Evolutionary conservation across 2,113 vertebrate species (phyloP).

Genomic region (Gnathonemus longibarbis): DNA sequence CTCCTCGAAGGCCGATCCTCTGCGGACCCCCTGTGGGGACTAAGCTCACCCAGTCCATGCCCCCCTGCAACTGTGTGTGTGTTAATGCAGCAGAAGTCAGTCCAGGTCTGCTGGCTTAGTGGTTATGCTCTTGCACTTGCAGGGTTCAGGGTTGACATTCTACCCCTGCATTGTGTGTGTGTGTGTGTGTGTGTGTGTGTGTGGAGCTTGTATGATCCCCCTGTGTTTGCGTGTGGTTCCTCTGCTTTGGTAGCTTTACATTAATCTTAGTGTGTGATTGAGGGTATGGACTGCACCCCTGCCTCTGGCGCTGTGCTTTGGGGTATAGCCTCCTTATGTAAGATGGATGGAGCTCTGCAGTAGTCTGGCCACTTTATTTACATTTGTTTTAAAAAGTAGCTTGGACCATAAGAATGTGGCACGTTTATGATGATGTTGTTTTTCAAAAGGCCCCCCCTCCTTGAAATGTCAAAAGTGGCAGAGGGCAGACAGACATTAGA

Average conservation of each 20-base stretch:
- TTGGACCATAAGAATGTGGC: not conserved
- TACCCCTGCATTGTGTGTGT: not conserved
- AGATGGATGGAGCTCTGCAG: not conserved
- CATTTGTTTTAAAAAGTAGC: not conserved
- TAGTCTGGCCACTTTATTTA: not conserved
- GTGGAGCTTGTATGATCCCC: too few species aligned
- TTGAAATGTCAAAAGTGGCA: not conserved
- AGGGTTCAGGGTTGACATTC: not conserved
- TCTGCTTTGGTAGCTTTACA: not conserved
- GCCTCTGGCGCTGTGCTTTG: not conserved
- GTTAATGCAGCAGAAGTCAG: not conserved
- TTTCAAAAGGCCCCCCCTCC: not conserved
- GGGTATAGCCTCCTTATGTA: not conserved
- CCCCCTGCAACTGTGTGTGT: not conserved
- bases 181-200: too few species aligned
- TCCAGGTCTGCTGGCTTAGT: not conserved
- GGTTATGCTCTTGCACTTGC: not conserved
- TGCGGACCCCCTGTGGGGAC: not conserved
- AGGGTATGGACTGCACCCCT: not conserved
- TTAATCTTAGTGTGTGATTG: not conserved
- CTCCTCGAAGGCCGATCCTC: not conserved
- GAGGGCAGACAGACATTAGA: not conserved
- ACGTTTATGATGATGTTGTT: not conserved
- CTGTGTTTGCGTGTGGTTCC: not conserved
- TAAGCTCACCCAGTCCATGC: not conserved